Evolutionary conservation across 2,888 invertebrate species (phyloP), one percentile per base, ranked within the genome.

Genomic region (Hecatera dysodea): DNA sequence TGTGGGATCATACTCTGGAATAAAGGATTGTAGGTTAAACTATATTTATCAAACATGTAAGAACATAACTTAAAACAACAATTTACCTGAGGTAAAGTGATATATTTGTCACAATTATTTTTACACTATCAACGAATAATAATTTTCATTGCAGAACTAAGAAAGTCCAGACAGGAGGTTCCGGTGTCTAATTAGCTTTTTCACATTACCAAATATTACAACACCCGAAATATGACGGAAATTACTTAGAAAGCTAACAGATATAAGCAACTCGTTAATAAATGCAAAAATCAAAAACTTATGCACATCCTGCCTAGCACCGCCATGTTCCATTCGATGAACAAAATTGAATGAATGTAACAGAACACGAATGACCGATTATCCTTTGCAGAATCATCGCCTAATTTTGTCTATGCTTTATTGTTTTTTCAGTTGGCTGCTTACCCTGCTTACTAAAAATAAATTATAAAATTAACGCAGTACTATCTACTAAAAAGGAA

Each of bases 61-160:
- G 55, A 81, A 78, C 84, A 86, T 76, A 81, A 83, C 67, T 81
- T 78, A 87, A 90, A 93, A 93, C 89, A 91, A 89, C 85, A 87
- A 88, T 89, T 94, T 95, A 95, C 95, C 95, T 95, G 95, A 90
- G 89, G 84, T 90, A 91, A 88, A 90, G 90, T 88, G 91, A 89
- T 93, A 92, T 93, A 93, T 92, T 95, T 93, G 93, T 94, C 95
- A 95, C 94, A 95, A 95, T 95, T 95, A 95, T 95, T 96, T 95
- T 96, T 95, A 96, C 93, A 95, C 94, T 94, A 93, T 90, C 90
- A 94, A 91, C 92, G 94, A 94, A 93, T 94, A 93, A 93, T 91
- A 93, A 93, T 92, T 95, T 94, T 95, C 95, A 96, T 96, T 92
- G 93, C 95, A 94, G 93, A 91, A 87, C 75, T 87, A 83, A 87